phyloP scores from a whole-genome alignment of 2,888 invertebrate species.

The Malthinus flaveolus region DNA sequence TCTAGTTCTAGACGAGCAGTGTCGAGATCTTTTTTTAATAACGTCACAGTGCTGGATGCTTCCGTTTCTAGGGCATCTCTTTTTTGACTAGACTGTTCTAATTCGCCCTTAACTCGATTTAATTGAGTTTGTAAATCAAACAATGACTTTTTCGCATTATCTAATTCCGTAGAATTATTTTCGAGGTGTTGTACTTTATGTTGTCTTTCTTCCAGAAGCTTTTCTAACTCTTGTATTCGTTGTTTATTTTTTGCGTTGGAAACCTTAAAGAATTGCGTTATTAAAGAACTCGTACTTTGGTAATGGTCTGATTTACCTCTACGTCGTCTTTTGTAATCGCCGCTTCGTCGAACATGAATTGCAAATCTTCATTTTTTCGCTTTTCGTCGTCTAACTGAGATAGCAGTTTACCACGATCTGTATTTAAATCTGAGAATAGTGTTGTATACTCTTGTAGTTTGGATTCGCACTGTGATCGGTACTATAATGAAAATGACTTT shows the following conservation, averaged over 20 bases:
- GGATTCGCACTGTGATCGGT: conserved; percentile 60
- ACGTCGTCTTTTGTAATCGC: conserved; percentile 86
- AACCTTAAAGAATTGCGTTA: conserved; percentile 50
- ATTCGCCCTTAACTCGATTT: conserved; percentile 59
- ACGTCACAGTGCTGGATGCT: too few species aligned
- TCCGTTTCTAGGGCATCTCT: not conserved
- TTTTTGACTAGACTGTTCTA: conserved; percentile 50
- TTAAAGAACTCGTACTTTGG: not conserved
- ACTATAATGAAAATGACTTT: conserved; percentile 48
- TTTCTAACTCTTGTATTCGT: conserved; percentile 58
- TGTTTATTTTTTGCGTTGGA: conserved; percentile 54
- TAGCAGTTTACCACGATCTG: conserved; percentile 61
- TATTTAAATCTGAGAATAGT: conserved; percentile 58
- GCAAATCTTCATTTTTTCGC: conserved; percentile 84
- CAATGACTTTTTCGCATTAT: conserved; percentile 69
- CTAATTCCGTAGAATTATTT: conserved; percentile 60
- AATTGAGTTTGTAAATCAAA: conserved; percentile 64
- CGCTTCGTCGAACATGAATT: conserved; percentile 91
- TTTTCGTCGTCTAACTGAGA: conserved; percentile 75
- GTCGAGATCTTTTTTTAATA: too few species aligned
- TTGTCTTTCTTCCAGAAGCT: conserved; percentile 53
- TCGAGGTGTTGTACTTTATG: conserved; percentile 56
- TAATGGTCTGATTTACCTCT: conserved; percentile 67
- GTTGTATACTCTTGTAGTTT: conserved; percentile 62
- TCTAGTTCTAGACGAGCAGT: too few species aligned